Conservation (phyloP, 2,888 invertebrate species). For the Syritta pipiens region DNA sequence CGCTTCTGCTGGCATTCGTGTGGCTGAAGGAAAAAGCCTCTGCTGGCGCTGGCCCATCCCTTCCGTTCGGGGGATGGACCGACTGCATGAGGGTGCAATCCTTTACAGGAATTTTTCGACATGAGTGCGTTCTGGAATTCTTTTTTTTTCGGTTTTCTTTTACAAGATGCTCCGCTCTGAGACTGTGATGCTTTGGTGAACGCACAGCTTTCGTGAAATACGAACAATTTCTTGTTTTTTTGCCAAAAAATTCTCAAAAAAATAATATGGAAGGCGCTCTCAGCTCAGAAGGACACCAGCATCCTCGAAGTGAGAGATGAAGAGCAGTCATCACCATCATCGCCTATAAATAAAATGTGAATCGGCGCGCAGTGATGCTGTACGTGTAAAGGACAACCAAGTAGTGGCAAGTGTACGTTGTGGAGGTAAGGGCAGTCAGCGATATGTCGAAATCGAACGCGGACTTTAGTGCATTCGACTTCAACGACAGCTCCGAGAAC, state of each 20-base stretch:
- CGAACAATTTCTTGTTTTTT: not conserved
- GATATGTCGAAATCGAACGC: slow-evolving; percentile 75
- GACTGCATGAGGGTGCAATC: slow-evolving; percentile 53
- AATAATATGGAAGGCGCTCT: slow-evolving; percentile 64
- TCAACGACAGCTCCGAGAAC: slow-evolving; percentile 78
- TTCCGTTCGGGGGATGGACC: slow-evolving; percentile 49
- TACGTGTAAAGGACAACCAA: slow-evolving; percentile 23
- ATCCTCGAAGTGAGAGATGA: slow-evolving; percentile 60
- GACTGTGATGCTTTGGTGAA: slow-evolving; percentile 12
- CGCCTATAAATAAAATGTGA: slow-evolving; percentile 68
- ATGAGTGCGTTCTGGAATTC: slow-evolving; percentile 49
- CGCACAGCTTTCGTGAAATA: not conserved
- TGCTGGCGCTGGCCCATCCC: slow-evolving; percentile 64
- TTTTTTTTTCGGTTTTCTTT: no score
- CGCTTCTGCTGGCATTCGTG: slow-evolving; percentile 21
- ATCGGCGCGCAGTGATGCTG: slow-evolving; percentile 66
- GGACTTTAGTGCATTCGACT: slow-evolving; percentile 79
- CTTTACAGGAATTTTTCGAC: slow-evolving; percentile 46
- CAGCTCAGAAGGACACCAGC: slow-evolving; percentile 54
- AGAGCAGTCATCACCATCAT: slow-evolving; percentile 63
- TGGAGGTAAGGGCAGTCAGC: slow-evolving; percentile 39
- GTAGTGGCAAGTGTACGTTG: slow-evolving; percentile 14
- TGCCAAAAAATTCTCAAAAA: not conserved
- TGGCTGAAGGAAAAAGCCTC: slow-evolving; percentile 50
- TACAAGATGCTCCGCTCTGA: no score